Base-by-base conservation (phyloP, 2,888 invertebrate genomes). In the Seira ritae region DNA sequence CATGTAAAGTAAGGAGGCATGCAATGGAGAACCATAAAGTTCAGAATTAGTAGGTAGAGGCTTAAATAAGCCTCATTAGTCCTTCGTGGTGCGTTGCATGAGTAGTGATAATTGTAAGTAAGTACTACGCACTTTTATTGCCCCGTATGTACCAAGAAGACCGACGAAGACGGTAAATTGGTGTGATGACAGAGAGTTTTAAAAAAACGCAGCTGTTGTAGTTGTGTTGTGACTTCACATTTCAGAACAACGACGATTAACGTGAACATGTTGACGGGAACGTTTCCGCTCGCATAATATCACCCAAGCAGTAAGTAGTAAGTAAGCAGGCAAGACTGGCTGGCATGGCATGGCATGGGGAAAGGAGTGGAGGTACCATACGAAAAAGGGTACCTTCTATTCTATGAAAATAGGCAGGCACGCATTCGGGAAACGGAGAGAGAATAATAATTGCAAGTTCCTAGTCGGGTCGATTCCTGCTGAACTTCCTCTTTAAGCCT, bases 251-350 rank as follows among this genome's bases (percentile, higher is more conserved):
- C 31, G 31, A 31, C 87, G 87, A 88, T 89, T 88, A 89, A 87
- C 88, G 85, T 81, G 85, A 89, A 87, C 88, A 88, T 87, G 89
- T 89, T 88, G 89, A 89, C 87, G 87, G 88, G 85, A 86, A 83
- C 82, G 83, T 88, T 87, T 89, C 88, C 88, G 88, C 85, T 84
- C 73, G 74, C 72, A 82, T 71, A 75, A 76, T 78, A 79, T 80
- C 75, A 74, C 83, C 78, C 83, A 83, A 42, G 77, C 81, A 76
- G 81, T 8, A 42, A 42, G 42, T 42, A 42, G 42, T 55, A 55
- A 12, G 55, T 8, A 31, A 31, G 8, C 31, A 31, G 31, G 31
- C 31, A 2, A 31, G 31, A 31, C 2, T 31, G 31, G 31, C n/a
- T n/a, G n/a, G n/a, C n/a, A n/a, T n/a, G n/a, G n/a, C n/a, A n/a